phyloP scores from a whole-genome alignment of 2,888 invertebrate species.

The Cotesia congregata region DNA sequence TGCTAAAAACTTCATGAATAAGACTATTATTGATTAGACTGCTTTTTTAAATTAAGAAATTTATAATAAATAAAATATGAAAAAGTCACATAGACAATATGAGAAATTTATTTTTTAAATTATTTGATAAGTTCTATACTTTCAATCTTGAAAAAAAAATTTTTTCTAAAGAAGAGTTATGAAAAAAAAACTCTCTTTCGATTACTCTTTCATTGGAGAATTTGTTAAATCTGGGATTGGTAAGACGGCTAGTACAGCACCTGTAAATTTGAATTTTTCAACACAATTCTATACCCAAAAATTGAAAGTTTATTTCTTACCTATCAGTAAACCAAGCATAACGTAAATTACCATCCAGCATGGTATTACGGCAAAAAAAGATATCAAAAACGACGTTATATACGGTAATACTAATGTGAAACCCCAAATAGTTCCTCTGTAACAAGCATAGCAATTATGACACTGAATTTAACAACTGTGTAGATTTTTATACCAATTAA shows the following conservation, averaged over 20 bases:
- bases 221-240: slow-evolving; percentile 55
- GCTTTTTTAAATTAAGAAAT: too few relatives aligned
- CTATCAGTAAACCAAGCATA: slow-evolving; percentile 49
- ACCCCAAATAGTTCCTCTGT: slow-evolving; percentile 56
- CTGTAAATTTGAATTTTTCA: slow-evolving; percentile 44
- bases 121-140: too few relatives aligned
- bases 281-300: slow-evolving; percentile 21
- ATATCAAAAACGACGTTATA: slow-evolving; percentile 48
- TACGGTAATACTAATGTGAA: slow-evolving; percentile 54
- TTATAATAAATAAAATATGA: too few relatives aligned
- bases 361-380: slow-evolving; percentile 45
- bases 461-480: too few relatives aligned
- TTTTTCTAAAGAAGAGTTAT: neutral
- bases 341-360: slow-evolving; percentile 50
- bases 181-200: neutral
- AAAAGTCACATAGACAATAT: too few relatives aligned
- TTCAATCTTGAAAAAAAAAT: too few relatives aligned
- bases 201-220: slow-evolving; percentile 54
- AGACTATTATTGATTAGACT: too few relatives aligned
- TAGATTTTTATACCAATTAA: too few relatives aligned
- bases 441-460: slow-evolving; percentile 29
- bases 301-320: slow-evolving; percentile 32
- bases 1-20: too few relatives aligned
- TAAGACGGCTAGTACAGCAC: slow-evolving; percentile 48
- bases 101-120: too few relatives aligned